Conservation (phyloP, 2,113 vertebrate species). For the Pteruthius melanotis region DNA sequence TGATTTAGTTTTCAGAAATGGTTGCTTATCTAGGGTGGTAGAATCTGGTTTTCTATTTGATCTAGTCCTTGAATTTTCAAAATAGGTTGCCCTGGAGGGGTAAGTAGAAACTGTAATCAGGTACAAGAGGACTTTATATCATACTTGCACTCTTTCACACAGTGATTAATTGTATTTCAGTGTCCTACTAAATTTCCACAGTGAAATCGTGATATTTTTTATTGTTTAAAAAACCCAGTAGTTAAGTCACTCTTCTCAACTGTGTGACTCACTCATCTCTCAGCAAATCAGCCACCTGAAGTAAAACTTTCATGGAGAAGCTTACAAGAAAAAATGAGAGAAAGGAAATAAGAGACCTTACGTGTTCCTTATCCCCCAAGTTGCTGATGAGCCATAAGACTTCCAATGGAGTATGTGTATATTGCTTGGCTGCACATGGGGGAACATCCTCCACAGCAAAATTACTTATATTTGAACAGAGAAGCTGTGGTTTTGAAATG, state of each 20-base stretch:
- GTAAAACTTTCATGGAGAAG: not conserved
- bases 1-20: not conserved
- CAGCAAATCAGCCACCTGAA: not conserved
- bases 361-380: fast-evolving
- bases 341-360: not conserved
- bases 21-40: not conserved
- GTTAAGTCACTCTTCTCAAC: not conserved
- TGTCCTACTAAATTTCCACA: not conserved
- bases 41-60: not conserved
- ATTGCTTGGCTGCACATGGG: not conserved
- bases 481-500: not conserved
- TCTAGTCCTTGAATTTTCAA: not conserved
- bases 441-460: not conserved
- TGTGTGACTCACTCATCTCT: not conserved
- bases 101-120: not conserved
- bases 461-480: not conserved
- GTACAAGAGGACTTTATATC: not conserved
- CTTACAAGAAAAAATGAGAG: not conserved
- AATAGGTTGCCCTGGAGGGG: not conserved
- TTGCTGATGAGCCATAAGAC: not conserved
- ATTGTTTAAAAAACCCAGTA: not conserved
- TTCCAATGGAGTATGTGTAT: not conserved
- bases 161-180: not conserved
- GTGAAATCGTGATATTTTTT: not conserved
- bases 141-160: not conserved